Base-by-base conservation (phyloP, 1,140 invertebrate species). In the Rhyzopertha dominica region DNA sequence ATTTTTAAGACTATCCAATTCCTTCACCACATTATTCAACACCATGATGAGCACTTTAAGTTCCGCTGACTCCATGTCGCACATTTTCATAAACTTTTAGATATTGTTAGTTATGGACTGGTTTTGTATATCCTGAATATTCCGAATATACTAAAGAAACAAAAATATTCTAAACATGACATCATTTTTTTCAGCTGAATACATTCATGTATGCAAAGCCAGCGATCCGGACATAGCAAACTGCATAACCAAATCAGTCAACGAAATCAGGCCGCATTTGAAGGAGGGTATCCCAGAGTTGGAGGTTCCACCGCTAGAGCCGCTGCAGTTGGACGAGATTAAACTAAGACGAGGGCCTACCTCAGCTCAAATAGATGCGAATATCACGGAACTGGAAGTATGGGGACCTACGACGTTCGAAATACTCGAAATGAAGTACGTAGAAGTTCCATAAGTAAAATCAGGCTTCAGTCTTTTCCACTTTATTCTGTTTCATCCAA, bases 301-400 rank as follows among this genome's bases (percentile, higher is more conserved):
- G n/a, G 73, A 78, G 1, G 78, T 82, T 8, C 81, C 81, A 0
- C 61, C 76, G 1, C 73, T 83, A 3, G 82, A 85, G 46, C 81
- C 81, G 0, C 61, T 84, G 9, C 59, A 66, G 19, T 59, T 84
- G 13, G 75, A 79, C 4, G 74, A 80, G 43, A 55, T 65, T 22
- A 53, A 53, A 13, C 40, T 68, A 18, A 49, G 43, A 49, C 54
- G 58, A 39, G 62, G 63, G 14, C 56, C 56, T 22, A 54, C 49
- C 20, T 44, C 23, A 22, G 59, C 55, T 4, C 52, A 51, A 30
- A 54, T 65, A 31, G 44, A 66, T 32, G 59, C 58, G 12, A 63
- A 64, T 43, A 56, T 66, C n/a, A 63, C 62, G 0, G 55, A 63
- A 49, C 13, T 68, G 1, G 39, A 47, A 43, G 62, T 65, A 25